Base-by-base conservation (phyloP, 2,888 invertebrate genomes). In the Choristoneura rosaceana region DNA sequence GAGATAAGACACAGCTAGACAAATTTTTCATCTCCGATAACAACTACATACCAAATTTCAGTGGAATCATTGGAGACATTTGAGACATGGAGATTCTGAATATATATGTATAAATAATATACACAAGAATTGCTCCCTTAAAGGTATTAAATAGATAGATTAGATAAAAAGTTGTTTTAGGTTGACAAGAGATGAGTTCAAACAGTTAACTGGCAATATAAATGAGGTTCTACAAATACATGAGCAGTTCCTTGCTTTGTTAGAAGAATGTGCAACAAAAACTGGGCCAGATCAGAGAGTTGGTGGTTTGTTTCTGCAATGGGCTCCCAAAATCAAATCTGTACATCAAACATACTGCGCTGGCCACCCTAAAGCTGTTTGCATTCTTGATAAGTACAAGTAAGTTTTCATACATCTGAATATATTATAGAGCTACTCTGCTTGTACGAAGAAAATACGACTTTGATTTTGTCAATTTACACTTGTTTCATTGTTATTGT, bases 361-460 rank as follows among this genome's bases (percentile, higher is more conserved):
- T 71, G 96, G 98, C 78, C 99, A 99, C 95, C 99, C 99, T 0
- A 96, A 96, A 89, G 99, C 99, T 77, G 99, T 99, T 62, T 97
- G 97, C 85, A 96, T 99, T 80, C 95, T 99, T 80, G 99, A 99
- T 89, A 97, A 97, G 88, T 97, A 97, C 88, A 98, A 97, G 98
- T 99, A 92, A 94, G 95, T 92, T n/a, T 47, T n/a, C 4, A 47
- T 43, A n/a, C 47, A 55, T 50, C 15, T 55, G 34, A 33, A 25
- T 25, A 25, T 25, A 63, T 64, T 52, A 60, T 66, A 3, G 52
- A 61, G 25, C 55, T 25, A 55, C 55, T 25, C 4, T 12, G 14
- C 17, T 25, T 55, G 3, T n/a, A 55, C 25, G 12, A 17, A 17
- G 47, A 7, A 15, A 15, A 9, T n/a, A 17, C 8, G 8, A 52